Evolutionary conservation across 2,888 invertebrate species (phyloP), one percentile per base, ranked within the genome.

Genomic region (Eristalinus aeneus): DNA sequence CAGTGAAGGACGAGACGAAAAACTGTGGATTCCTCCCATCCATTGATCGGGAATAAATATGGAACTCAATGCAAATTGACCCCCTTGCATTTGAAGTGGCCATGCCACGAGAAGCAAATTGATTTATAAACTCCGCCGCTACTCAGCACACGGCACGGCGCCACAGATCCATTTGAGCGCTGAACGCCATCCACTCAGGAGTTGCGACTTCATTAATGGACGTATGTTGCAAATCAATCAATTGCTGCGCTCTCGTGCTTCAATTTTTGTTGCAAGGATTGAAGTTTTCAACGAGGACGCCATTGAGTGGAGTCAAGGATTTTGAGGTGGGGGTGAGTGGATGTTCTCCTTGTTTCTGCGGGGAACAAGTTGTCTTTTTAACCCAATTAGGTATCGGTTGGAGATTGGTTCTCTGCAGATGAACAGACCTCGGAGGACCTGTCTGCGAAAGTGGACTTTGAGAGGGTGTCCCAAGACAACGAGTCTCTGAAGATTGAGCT

Each of bases 201-300:
- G 68, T 68, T 68, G 34, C 76, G 68, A 76, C 68, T 76, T 76
- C 68, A 68, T 76, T 76, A 76, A 68, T 68, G 12, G 60, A 63
- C 61, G 61, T 63, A 61, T 53, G 76, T 68, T 61, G 61, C 61
- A 68, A 76, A 68, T 76, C 20, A 61, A 76, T 76, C 60, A 68
- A 76, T 67, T 76, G 60, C 67, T 76, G 60, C 67, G 23, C 75
- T 61, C 53, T 34, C 8, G n/a, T 46, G 46, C n/a, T 56, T 5
- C 27, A 67, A 58, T 31, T 65, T 46, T 65, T 46, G 39, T 63
- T 73, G 31, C 61, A 71, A 5, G 23, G 56, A 27, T 56, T 27
- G 11, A n/a, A 11, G 6, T 22, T 56, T 23, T 23, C 22, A 56
- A 12, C 56, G 16, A 27, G 56, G 16, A 11, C 10, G 22, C 6